Conservation (phyloP, 1,140 invertebrate species). For the Hyphantria cunea region DNA sequence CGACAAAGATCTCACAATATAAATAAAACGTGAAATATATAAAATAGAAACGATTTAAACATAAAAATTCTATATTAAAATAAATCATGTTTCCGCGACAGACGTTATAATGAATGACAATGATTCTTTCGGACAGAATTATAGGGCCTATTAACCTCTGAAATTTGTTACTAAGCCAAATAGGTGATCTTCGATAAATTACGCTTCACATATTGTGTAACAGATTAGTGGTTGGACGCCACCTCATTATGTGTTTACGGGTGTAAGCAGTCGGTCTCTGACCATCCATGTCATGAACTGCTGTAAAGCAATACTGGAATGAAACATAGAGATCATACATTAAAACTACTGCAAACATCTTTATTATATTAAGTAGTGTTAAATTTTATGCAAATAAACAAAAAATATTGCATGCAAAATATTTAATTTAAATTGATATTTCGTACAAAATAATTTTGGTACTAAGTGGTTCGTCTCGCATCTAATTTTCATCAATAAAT, state of each 20-base stretch:
- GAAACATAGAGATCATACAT: neutral
- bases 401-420: too few species aligned
- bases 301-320: slow-evolving; percentile 21
- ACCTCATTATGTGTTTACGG: slow-evolving; percentile 25
- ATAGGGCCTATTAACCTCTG: slow-evolving; percentile 4
- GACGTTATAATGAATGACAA: slow-evolving; percentile 7
- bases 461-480: too few species aligned
- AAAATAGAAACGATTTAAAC: slow-evolving; percentile 6
- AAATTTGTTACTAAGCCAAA: slow-evolving; percentile 9
- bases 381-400: slow-evolving; percentile 5
- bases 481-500: too few species aligned
- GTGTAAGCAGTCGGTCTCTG: slow-evolving; percentile 24
- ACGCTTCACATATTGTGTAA: slow-evolving; percentile 28
- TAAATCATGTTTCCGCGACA: slow-evolving; percentile 12
- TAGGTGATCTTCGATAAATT: slow-evolving; percentile 2
- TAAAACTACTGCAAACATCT: neutral
- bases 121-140: slow-evolving; percentile 14
- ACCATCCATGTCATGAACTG: slow-evolving; percentile 13
- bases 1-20: neutral
- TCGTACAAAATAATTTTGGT: too few species aligned
- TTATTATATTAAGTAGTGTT: slow-evolving; percentile 4
- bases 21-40: neutral
- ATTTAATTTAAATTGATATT: too few species aligned
- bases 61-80: neutral
- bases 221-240: slow-evolving; percentile 23